A percentile compares a stretch with the other conserved stretches of the same genome.
Conservation (phyloP, 2,113 vertebrate genomes). For the Rhinopomastus cyanomelas region DNA sequence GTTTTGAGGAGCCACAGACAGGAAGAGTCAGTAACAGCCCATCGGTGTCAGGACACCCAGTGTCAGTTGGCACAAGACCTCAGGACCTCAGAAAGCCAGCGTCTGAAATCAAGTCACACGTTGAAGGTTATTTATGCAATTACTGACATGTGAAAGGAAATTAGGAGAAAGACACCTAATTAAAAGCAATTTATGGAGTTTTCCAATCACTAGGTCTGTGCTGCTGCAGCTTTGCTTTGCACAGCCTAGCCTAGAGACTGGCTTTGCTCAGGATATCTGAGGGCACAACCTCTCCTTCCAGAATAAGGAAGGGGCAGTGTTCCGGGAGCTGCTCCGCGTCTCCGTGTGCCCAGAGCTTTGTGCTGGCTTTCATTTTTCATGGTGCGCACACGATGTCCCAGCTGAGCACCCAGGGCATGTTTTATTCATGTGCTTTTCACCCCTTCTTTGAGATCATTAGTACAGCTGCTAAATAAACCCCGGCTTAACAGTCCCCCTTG, state of each 20-base stretch:
- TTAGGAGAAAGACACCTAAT: neutral
- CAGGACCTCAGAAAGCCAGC: neutral
- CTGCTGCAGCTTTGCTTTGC: neutral
- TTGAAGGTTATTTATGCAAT: neutral
- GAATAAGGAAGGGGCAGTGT: neutral
- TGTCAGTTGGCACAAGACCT: neutral
- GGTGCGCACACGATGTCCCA: conserved; percentile 22
- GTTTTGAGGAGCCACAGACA: neutral
- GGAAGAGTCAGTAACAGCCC: neutral
- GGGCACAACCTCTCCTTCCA: neutral
- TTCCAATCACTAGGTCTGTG: neutral
- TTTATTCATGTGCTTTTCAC: conserved; percentile 66
- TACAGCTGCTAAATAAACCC: conserved; percentile 59
- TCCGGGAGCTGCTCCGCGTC: neutral
- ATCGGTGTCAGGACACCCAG: accelerated
- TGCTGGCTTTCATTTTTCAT: conserved; percentile 39
- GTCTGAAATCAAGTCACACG: neutral
- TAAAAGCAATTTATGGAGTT: neutral
- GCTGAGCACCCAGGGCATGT: conserved; percentile 31
- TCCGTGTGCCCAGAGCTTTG: conserved; percentile 8
- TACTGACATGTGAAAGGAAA: neutral
- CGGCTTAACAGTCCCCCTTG: neutral
- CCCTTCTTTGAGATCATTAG: conserved; percentile 44
- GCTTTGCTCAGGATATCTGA: neutral
- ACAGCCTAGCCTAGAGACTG: neutral